A percentile compares a stretch with the other conserved stretches of the same genome.
Conservation (phyloP, 2,797 vertebrate genomes). For the Jordanella pulchra region DNA sequence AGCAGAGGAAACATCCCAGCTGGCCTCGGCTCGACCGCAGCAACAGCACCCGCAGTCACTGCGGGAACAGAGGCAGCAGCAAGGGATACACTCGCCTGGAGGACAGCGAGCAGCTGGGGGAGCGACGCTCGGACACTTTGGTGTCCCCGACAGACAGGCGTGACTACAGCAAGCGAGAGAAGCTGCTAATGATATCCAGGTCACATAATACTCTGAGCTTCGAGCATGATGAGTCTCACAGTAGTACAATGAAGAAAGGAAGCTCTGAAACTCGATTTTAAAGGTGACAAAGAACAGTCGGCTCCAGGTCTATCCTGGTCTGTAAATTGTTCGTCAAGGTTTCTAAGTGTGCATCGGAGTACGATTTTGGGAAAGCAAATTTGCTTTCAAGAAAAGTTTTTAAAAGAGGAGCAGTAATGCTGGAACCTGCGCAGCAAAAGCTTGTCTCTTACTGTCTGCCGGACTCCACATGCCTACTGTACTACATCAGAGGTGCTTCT, state of each 20-base stretch:
- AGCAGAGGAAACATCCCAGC: slow-evolving; percentile 96
- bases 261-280: slow-evolving; percentile 97
- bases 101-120: slow-evolving; percentile 93
- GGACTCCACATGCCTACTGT: slow-evolving; percentile 8
- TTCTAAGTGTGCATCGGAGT: slow-evolving; percentile 6
- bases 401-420: slow-evolving; percentile 3
- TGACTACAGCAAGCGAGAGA: slow-evolving; percentile 96
- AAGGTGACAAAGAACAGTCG: slow-evolving; percentile 22
- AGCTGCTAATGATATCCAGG: slow-evolving; percentile 97
- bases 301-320: slow-evolving; percentile 3
- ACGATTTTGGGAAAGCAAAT: slow-evolving; percentile 5
- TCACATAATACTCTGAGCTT: slow-evolving; percentile 98
- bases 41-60: slow-evolving; percentile 78
- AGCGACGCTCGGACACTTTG: slow-evolving; percentile 80
- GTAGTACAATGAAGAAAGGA: slow-evolving; percentile 90
- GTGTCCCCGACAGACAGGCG: slow-evolving; percentile 77
- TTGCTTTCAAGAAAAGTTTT: slow-evolving; percentile 12
- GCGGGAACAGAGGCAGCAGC: slow-evolving; percentile 83
- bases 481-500: slow-evolving; percentile 30
- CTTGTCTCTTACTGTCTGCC: neutral
- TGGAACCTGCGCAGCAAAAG: slow-evolving; percentile 5
- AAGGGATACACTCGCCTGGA: slow-evolving; percentile 95
- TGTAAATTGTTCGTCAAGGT: slow-evolving; percentile 33
- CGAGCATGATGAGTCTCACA: slow-evolving; percentile 93
- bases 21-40: slow-evolving; percentile 96